These are phyloP conservation scores for Tipula confusa DNA, from an alignment of 2,888 invertebrate genomes.

Conservation along the genomic window DNA sequence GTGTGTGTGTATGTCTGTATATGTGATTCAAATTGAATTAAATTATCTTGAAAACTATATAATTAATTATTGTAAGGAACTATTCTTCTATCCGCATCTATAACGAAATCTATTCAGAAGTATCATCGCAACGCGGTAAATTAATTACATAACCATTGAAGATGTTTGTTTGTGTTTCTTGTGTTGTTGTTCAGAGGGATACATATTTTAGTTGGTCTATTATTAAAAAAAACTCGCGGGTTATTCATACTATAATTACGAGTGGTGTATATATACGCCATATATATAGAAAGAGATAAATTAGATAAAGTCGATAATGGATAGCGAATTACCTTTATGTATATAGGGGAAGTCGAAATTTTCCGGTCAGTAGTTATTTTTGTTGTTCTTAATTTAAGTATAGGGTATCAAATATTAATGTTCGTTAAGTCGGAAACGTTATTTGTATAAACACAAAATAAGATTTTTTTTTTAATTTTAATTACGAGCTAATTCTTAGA, in stretches of 20 bases:
- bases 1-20: background rate
- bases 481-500: background rate
- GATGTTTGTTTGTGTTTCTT: background rate
- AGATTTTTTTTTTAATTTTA: background rate
- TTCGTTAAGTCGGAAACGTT: background rate
- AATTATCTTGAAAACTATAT: slow-evolving; percentile 15
- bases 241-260: background rate
- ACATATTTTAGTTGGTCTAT: background rate
- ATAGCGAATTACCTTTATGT: background rate
- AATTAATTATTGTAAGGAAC: slow-evolving; percentile 9
- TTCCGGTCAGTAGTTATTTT: background rate
- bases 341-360: background rate
- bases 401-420: background rate
- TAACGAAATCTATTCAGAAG: background rate
- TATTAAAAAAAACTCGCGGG: background rate
- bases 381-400: background rate
- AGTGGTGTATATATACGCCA: background rate
- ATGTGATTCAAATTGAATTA: background rate
- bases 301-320: slow-evolving; percentile 1
- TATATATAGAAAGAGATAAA: no score
- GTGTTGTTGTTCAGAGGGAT: background rate
- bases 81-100: background rate
- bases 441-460: background rate
- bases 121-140: background rate
- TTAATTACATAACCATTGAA: background rate